phyloP scores from a whole-genome alignment of 2,888 invertebrate species.

The Eupithecia inturbata region DNA sequence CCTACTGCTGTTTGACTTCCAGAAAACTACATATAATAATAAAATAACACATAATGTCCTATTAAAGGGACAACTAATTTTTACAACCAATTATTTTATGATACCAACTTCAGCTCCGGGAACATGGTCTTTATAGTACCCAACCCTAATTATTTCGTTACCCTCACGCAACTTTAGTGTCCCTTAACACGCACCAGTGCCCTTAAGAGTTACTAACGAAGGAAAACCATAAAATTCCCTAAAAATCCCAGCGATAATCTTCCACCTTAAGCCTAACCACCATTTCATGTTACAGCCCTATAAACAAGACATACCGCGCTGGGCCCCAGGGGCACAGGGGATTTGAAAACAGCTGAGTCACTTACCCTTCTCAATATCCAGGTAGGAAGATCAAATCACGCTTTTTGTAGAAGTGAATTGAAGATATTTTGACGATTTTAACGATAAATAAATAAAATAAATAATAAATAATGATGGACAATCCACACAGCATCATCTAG shows the following conservation, averaged over 20 bases:
- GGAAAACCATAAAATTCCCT: slow-evolving; percentile 43
- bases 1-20: neutral
- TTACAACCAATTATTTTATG: slow-evolving; percentile 15
- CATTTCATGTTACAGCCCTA: slow-evolving; percentile 47
- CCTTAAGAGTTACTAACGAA: slow-evolving; percentile 29
- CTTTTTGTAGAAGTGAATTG: neutral
- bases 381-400: neutral
- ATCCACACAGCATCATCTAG: no score
- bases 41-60: neutral
- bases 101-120: slow-evolving; percentile 4
- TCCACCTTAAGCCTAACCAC: slow-evolving; percentile 46
- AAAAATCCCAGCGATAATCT: slow-evolving; percentile 47
- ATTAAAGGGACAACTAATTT: slow-evolving; percentile 10
- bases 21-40: neutral
- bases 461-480: no score
- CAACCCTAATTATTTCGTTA: slow-evolving; percentile 27
- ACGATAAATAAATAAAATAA: no score
- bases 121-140: slow-evolving; percentile 7
- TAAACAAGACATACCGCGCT: slow-evolving; percentile 46
- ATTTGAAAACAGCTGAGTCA: slow-evolving; percentile 20
- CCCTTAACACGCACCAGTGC: slow-evolving; percentile 19
- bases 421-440: neutral
- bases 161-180: slow-evolving; percentile 22
- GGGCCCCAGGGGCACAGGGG: slow-evolving; percentile 32
- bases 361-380: neutral